Conservation (phyloP, 2,797 vertebrate species). For the Eulemur mongoz region DNA sequence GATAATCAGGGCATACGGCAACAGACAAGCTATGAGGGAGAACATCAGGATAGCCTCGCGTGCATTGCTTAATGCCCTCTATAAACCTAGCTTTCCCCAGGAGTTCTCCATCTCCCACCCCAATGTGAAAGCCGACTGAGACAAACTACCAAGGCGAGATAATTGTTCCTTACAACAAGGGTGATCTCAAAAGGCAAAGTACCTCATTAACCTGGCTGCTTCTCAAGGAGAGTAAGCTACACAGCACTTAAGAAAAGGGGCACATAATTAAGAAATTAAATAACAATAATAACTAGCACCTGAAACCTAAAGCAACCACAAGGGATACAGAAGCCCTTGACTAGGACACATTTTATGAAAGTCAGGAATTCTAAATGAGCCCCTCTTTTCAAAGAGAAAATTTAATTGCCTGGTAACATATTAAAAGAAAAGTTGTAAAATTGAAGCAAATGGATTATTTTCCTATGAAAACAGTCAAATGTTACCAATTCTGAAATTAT, state of each 20-base stretch:
- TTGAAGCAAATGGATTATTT: conserved; percentile 2
- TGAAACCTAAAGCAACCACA: background rate
- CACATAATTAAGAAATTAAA: conserved; percentile 16
- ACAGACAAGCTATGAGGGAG: rapidly evolving
- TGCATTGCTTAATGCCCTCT: rapidly evolving
- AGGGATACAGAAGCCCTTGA: background rate
- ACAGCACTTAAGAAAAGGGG: background rate
- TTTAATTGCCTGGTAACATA: background rate
- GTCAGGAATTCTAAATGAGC: background rate
- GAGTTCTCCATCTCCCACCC: background rate
- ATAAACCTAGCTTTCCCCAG: background rate
- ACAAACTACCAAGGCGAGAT: background rate
- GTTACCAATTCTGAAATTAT: background rate
- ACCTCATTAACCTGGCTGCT: background rate
- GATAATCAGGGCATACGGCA: rapidly evolving
- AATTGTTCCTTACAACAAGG: background rate
- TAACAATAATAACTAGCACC: background rate
- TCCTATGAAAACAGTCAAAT: background rate
- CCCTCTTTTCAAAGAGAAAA: background rate
- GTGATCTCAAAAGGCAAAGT: background rate
- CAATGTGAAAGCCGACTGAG: background rate
- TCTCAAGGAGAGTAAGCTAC: background rate
- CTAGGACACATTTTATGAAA: background rate
- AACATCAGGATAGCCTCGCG: rapidly evolving
- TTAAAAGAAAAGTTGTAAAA: background rate